phyloP scores from a whole-genome alignment of 2,888 invertebrate genomes.

The Phymatocera aterrima region DNA sequence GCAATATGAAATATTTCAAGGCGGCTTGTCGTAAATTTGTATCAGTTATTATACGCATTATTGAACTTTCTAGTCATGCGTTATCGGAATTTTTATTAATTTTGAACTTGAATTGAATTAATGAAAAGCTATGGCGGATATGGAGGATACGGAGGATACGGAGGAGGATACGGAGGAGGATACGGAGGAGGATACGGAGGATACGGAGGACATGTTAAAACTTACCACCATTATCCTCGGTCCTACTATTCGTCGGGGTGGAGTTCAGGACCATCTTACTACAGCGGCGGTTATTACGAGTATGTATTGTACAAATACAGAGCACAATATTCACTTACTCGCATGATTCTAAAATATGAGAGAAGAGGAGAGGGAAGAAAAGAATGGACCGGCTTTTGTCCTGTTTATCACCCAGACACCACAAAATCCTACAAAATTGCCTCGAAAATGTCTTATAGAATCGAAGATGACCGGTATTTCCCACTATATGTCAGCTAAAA shows the following conservation, averaged over 20 bases:
- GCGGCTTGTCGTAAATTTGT: no score
- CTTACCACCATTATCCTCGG: background rate
- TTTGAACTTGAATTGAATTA: constrained; percentile 6
- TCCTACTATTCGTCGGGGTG: constrained; percentile 29
- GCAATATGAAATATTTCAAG: no score
- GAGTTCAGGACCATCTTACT: constrained; percentile 38
- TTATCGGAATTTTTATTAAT: background rate
- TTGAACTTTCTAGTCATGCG: background rate
- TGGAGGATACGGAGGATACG: constrained; percentile 36
- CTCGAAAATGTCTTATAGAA: no score
- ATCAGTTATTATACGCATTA: no score
- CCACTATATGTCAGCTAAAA: no score
- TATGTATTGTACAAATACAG: background rate
- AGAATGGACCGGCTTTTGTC: no score
- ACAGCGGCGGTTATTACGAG: constrained; percentile 30
- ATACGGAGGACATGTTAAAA: constrained; percentile 4
- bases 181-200: constrained; percentile 47
- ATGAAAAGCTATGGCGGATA: background rate
- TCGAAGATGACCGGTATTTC: no score
- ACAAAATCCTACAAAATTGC: no score
- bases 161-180: constrained; percentile 40
- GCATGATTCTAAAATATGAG: no score
- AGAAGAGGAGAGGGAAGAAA: no score
- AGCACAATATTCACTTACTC: background rate
- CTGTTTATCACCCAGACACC: no score